Conservation (phyloP, 2,888 invertebrate species). For the Gortyna flavago region DNA sequence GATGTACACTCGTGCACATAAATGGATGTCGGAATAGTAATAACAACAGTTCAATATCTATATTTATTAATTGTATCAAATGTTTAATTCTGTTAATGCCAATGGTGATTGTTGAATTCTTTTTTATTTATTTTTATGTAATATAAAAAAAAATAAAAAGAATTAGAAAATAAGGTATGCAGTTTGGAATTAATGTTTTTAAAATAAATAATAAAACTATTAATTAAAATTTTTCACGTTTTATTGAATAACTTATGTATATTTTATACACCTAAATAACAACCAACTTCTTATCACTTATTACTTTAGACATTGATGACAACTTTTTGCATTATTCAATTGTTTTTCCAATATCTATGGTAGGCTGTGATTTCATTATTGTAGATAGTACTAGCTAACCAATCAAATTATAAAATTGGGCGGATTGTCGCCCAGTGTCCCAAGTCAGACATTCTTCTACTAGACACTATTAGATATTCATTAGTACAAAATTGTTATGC, state of each 20-base stretch:
- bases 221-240: constrained; percentile 29
- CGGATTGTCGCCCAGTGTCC: not conserved
- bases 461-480: not conserved
- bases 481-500: not conserved
- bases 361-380: constrained; percentile 3
- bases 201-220: constrained; percentile 53
- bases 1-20: no score
- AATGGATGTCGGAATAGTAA: no score
- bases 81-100: constrained; percentile 45
- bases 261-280: constrained; percentile 61
- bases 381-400: not conserved
- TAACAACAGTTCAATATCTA: no score
- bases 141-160: no score
- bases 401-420: not conserved
- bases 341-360: not conserved
- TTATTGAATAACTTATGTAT: constrained; percentile 66
- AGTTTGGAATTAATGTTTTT: constrained; percentile 52
- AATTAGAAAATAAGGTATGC: constrained; percentile 62
- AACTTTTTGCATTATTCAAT: constrained; percentile 3
- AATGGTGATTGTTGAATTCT: constrained; percentile 48
- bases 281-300: constrained; percentile 54
- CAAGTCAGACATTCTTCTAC: not conserved
- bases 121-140: constrained; percentile 58
- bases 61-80: constrained; percentile 42
- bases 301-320: constrained; percentile 14